phyloP scores from a whole-genome alignment of 2,888 invertebrate species.

The Lasioglossum figueresi region DNA sequence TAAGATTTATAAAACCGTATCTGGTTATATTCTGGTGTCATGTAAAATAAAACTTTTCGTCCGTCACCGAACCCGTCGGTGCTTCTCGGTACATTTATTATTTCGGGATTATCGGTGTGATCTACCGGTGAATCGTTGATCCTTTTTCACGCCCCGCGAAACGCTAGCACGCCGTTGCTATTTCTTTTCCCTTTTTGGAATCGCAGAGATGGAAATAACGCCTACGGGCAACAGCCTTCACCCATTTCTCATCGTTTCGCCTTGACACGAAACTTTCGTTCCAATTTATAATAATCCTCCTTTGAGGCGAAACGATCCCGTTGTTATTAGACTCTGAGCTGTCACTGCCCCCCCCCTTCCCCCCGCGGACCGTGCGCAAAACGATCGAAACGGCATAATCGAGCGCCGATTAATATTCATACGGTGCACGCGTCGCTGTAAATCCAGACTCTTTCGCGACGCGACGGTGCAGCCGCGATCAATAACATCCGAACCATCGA shows the following conservation, averaged over 20 bases:
- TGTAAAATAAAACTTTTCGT: neutral
- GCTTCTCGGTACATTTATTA: neutral
- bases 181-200: conserved; percentile 12
- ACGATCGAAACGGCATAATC: conserved; percentile 38
- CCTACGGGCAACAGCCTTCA: conserved; percentile 35
- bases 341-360: neutral
- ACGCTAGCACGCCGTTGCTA: neutral
- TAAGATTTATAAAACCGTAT: neutral
- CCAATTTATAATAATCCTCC: conserved; percentile 46
- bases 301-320: conserved; percentile 19
- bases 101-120: neutral
- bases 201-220: conserved; percentile 22
- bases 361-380: conserved; percentile 1
- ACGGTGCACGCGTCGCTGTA: conserved; percentile 8
- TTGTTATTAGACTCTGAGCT: conserved; percentile 18
- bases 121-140: neutral
- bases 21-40: neutral
- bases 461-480: conserved; percentile 4
- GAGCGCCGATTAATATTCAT: conserved; percentile 45
- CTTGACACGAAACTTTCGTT: conserved; percentile 54
- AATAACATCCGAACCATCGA: conserved; percentile 32
- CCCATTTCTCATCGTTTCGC: conserved; percentile 43
- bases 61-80: neutral
- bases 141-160: neutral
- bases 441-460: conserved; percentile 19